Evolutionary conservation across 2,888 invertebrate species (phyloP), one percentile per base, ranked within the genome.

Genomic region (Uropetala carovei): DNA sequence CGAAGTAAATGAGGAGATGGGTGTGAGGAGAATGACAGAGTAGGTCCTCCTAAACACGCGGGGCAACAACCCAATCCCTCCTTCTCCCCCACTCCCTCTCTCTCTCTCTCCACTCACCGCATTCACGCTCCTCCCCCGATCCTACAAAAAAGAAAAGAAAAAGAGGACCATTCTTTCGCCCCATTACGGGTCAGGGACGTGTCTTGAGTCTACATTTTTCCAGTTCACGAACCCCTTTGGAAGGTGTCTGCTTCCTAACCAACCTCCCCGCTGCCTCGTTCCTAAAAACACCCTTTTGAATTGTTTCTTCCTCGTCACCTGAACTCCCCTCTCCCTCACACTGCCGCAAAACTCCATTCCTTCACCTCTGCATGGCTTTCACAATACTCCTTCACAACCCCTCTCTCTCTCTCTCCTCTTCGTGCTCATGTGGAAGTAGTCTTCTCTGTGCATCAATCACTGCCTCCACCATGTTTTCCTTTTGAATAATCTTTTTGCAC

Each of bases 401-500:
- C 27, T 9, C 56, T 5, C 57, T 57, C 83, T 16, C 57, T 11
- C 83, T 56, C 83, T 18, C 75, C 27, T 43, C 56, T 58, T 85
- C 58, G 22, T 57, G n/a, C 56, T 56, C 56, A 89, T 43, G 89
- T 64, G 64, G 89, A 89, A 89, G 64, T 22, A 43, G 89, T n/a
- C 64, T 89, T 60, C 59, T 89, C 89, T 43, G 43, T 64, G 68
- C 89, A 89, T 89, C 89, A 89, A 89, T 89, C 89, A 89, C 64
- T 64, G 64, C 64, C 89, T 89, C 89, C 43, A n/a, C 89, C 64
- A 64, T 89, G 89, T 89, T 89, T 89, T 89, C 89, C 60, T 89
- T 89, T 64, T 64, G 64, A 89, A 86, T 60, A 30, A 86, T 86
- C 86, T 89, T 89, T 89, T 86, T 59, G 86, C 60, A 60, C 59